These are phyloP conservation scores for Parnassius smintheus DNA, from an alignment of 2,888 invertebrate species.

Conservation along the genomic window DNA sequence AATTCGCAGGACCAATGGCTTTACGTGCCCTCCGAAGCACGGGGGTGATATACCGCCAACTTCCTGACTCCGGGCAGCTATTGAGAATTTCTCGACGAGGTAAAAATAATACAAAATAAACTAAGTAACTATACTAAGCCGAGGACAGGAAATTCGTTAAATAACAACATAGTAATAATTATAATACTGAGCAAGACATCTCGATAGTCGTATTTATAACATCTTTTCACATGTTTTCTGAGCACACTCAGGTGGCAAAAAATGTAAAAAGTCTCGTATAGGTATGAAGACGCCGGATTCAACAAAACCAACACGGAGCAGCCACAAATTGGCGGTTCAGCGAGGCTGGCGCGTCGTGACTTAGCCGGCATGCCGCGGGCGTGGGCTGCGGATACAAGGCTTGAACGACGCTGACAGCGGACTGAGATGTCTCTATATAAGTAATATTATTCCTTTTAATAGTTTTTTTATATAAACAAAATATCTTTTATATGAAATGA, in stretches of 20 bases:
- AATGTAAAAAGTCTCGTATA: slow-evolving; percentile 62
- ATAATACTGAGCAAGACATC: slow-evolving; percentile 12
- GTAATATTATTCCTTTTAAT: slow-evolving; percentile 17
- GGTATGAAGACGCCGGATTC: slow-evolving; percentile 75
- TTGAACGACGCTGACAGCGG: slow-evolving; percentile 13
- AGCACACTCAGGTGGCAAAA: slow-evolving; percentile 46
- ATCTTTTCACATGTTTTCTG: slow-evolving; percentile 14
- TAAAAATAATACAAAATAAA: too few species aligned
- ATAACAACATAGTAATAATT: slow-evolving; percentile 1
- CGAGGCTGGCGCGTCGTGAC: slow-evolving; percentile 73
- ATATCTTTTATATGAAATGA: too few species aligned
- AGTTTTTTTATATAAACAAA: too few species aligned
- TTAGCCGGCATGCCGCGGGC: slow-evolving; percentile 66
- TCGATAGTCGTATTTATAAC: slow-evolving; percentile 4
- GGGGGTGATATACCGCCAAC: too few species aligned
- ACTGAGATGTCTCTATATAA: not conserved
- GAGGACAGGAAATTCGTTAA: too few species aligned
- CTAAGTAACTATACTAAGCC: too few species aligned
- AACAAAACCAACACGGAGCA: slow-evolving; percentile 79
- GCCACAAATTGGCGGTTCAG: slow-evolving; percentile 78
- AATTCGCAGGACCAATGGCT: too few species aligned
- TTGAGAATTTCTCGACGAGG: too few species aligned
- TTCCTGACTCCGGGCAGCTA: too few species aligned
- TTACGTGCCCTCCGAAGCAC: too few species aligned
- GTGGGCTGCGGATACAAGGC: slow-evolving; percentile 43